These are phyloP conservation scores for Antheraea assamensis DNA, from an alignment of 2,888 invertebrate genomes.

Conservation along the genomic window DNA sequence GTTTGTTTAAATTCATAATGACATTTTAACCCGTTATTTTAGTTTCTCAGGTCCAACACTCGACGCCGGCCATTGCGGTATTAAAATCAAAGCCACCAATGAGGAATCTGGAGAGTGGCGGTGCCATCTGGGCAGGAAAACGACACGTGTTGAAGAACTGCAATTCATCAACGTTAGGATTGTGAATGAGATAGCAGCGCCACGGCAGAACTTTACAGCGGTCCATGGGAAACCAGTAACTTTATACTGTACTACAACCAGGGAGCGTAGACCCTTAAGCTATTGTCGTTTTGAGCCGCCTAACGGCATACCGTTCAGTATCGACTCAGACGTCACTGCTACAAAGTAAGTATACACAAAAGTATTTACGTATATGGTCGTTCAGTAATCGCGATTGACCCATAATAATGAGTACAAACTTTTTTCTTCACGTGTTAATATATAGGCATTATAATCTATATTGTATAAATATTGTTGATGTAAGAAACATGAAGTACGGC, in stretches of 20 bases:
- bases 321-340: constrained; percentile 60
- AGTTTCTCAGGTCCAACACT: constrained; percentile 65
- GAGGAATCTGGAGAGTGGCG: constrained; percentile 71
- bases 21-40: not conserved
- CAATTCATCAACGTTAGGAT: constrained; percentile 60
- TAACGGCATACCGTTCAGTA: constrained; percentile 67
- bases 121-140: constrained; percentile 70
- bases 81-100: constrained; percentile 51
- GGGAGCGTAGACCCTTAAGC: constrained; percentile 56
- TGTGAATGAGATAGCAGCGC: constrained; percentile 62
- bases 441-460: too few species aligned
- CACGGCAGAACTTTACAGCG: constrained; percentile 52
- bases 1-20: not conserved
- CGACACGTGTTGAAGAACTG: constrained; percentile 55
- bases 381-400: too few species aligned
- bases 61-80: constrained; percentile 63
- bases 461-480: too few species aligned
- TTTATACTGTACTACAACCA: constrained; percentile 66
- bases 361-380: too few species aligned
- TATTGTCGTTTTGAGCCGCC: constrained; percentile 80
- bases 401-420: too few species aligned
- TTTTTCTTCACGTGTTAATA: too few species aligned
- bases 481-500: too few species aligned
- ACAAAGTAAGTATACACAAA: constrained; percentile 53
- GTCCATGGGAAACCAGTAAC: constrained; percentile 58